Evolutionary conservation across 2,113 vertebrate species (phyloP).

Genomic region (Polypterus bichir): DNA sequence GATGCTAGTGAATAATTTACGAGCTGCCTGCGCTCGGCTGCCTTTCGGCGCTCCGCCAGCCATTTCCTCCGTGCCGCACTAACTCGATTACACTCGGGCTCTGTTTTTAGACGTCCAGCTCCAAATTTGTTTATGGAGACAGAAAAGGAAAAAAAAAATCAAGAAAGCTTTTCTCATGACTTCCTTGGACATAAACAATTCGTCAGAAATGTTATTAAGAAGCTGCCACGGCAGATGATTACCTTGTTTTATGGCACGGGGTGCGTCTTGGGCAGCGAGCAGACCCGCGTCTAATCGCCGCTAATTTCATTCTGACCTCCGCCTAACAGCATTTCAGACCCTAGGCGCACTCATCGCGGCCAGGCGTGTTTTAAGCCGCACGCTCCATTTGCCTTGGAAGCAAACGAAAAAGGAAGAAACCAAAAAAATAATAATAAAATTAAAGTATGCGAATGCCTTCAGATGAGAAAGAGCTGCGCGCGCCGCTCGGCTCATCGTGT

Average conservation of each 20-base stretch:
- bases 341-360: no score
- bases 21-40: constrained; percentile 28
- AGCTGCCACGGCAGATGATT: constrained; percentile 21
- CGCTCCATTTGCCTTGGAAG: no score
- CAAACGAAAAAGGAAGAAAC: no score
- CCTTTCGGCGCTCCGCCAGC: constrained; percentile 40
- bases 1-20: constrained; percentile 53
- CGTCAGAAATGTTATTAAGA: constrained; percentile 41
- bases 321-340: no score
- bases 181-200: constrained; percentile 42
- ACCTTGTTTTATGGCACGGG: constrained; percentile 2
- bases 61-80: constrained; percentile 53
- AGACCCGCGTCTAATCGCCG: no score
- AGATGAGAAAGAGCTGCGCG: no score
- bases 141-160: constrained; percentile 36
- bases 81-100: constrained; percentile 62
- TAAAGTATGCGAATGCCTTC: no score
- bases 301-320: no score
- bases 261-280: no score
- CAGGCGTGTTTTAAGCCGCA: no score
- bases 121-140: constrained; percentile 50
- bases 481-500: no score
- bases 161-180: constrained; percentile 36
- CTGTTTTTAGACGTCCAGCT: constrained; percentile 50
- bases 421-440: no score